Conservation (phyloP, 2,797 vertebrate genomes). For the Uromys caudimaculatus region DNA sequence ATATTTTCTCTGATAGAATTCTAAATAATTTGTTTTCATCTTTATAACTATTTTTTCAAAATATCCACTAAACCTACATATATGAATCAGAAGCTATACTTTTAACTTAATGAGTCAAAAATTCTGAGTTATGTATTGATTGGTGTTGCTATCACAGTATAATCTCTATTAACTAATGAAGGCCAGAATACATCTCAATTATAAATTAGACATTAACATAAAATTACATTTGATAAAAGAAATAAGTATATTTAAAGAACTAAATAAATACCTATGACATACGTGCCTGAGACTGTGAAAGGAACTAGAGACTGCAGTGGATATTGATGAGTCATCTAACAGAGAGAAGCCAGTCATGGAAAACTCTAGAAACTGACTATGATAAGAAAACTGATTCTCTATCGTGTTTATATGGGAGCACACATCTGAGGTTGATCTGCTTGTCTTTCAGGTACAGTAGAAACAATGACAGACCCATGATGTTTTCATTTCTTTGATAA, state of each 20-base stretch:
- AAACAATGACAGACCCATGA: background rate
- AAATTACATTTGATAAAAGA: conserved; percentile 38
- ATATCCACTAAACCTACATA: conserved; percentile 33
- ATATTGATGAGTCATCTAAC: background rate
- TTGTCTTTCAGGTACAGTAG: background rate
- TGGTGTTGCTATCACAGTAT: background rate
- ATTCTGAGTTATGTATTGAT: background rate
- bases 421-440: background rate
- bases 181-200: conserved; percentile 1
- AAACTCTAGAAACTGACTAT: background rate
- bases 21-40: conserved; percentile 4
- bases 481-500: background rate
- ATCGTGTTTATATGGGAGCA: background rate
- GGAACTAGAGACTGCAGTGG: background rate
- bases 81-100: background rate
- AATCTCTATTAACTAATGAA: background rate
- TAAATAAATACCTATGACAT: background rate
- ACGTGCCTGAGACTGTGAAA: background rate
- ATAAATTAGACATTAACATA: conserved; percentile 29
- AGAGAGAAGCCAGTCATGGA: background rate
- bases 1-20: background rate
- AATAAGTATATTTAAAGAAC: background rate
- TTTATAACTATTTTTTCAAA: background rate
- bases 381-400: background rate
- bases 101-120: conserved; percentile 14